Evolutionary conservation across 2,113 vertebrate genomes (phyloP), one percentile per base, ranked within the genome.

Genomic region (Scophthalmus maximus): DNA sequence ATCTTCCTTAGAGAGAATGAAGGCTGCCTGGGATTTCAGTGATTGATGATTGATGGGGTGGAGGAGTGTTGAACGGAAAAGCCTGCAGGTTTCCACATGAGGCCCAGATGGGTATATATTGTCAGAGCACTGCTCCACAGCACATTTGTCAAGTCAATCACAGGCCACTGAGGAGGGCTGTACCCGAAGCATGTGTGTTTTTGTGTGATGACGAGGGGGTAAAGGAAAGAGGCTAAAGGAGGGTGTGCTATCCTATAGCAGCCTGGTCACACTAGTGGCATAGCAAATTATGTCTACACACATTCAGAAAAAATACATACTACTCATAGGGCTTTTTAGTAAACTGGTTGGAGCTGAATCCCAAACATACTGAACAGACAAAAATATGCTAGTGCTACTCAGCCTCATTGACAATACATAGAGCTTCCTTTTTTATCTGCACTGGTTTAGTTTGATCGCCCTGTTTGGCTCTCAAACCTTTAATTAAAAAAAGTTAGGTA

Each of bases 101-200:
- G 69, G 68, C n/a, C 73, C 68, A 50, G 75, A 62, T 79, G 74
- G 68, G 68, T 75, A 50, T 64, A 76, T 67, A 52, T 36, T 83
- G 82, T 81, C 81, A 81, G 64, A 56, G 76, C 18, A 14, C 36
- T 6, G 68, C 61, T 64, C 61, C 70, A 76, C 60, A 76, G 58
- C 79, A 83, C 79, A 87, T 88, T 79, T 79, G 79, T 88, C 83
- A 88, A 68, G 82, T 85, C 78, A 74, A 73, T 85, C 77, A 81
- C 46, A 58, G 44, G 34, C 73, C 58, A 47, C 76, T 10, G 57
- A 81, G 69, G 72, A 77, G 3, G 14, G 29, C 36, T 38, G 60
- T 8, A 40, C 30, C 74, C 51, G 20, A 61, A 53, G 68, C 22
- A 0, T 44, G 53, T 56, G 26, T 44, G 18, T 2, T 8, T n/a